Conservation (phyloP, 2,797 vertebrate genomes). For the Crax fasciolata region DNA sequence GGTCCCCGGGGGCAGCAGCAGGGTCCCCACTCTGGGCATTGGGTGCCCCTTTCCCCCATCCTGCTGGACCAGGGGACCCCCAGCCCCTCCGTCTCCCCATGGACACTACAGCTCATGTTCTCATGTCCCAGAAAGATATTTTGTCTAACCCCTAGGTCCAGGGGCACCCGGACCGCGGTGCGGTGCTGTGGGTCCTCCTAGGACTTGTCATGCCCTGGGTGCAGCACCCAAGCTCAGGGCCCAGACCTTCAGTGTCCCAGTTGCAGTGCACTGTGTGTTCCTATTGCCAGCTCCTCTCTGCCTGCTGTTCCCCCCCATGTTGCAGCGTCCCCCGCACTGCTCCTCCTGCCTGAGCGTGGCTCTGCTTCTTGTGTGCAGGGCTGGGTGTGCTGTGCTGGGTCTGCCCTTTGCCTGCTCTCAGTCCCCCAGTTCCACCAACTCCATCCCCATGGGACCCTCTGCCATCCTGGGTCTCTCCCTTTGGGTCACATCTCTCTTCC, state of each 20-base stretch:
- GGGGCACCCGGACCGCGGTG: fast-evolving
- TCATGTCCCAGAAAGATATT: background rate
- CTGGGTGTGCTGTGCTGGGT: fast-evolving
- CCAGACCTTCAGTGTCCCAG: fast-evolving
- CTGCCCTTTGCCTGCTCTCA: background rate
- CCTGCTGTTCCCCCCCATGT: background rate
- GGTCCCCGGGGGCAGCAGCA: fast-evolving
- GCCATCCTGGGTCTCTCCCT: background rate
- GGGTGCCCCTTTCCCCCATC: background rate
- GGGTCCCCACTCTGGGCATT: fast-evolving
- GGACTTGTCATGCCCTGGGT: background rate
- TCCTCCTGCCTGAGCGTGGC: background rate
- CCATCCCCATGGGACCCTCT: background rate
- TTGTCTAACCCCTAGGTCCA: background rate
- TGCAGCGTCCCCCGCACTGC: background rate
- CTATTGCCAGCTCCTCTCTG: background rate
- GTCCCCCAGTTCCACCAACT: fast-evolving
- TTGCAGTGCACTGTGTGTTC: fast-evolving
- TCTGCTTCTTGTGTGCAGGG: background rate
- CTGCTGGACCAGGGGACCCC: background rate
- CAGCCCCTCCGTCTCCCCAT: background rate
- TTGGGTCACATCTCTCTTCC: background rate
- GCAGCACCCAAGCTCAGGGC: background rate
- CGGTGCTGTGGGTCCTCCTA: background rate
- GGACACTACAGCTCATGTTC: background rate